Conservation (phyloP, 2,888 invertebrate genomes). For the Crematogaster levior region DNA sequence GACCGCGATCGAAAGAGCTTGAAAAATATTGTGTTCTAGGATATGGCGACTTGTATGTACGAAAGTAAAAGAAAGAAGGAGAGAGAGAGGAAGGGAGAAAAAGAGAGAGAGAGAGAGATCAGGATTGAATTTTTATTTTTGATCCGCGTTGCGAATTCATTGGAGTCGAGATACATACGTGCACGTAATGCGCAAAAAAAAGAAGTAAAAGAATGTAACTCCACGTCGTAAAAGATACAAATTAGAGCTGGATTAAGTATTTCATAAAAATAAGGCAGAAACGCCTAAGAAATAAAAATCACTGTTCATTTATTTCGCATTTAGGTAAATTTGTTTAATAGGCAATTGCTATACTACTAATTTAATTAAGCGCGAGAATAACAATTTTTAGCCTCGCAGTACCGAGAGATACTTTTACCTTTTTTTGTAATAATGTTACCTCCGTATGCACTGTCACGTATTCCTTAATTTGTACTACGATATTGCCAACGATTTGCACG, state of each 20-base stretch:
- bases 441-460: slow-evolving; percentile 37
- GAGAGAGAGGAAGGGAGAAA: neutral
- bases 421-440: slow-evolving; percentile 10
- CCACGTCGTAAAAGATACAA: slow-evolving; percentile 23
- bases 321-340: slow-evolving; percentile 31
- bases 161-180: slow-evolving; percentile 8
- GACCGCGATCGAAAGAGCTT: slow-evolving; percentile 2
- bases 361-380: slow-evolving; percentile 28
- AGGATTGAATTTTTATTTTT: slow-evolving; percentile 36
- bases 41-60: neutral
- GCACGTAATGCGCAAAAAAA: slow-evolving; percentile 3
- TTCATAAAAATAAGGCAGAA: slow-evolving; percentile 35
- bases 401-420: neutral
- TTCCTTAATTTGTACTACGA: slow-evolving; percentile 62
- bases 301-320: slow-evolving; percentile 6
- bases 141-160: slow-evolving; percentile 14
- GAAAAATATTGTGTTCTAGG: slow-evolving; percentile 20
- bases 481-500: slow-evolving; percentile 65
- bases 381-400: slow-evolving; percentile 4
- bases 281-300: neutral
- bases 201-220: slow-evolving; percentile 2
- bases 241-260: slow-evolving; percentile 38
- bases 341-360: neutral
- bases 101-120: neutral
- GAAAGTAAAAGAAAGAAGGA: neutral